These are phyloP conservation scores for Penaeus indicus DNA, from an alignment of 1,140 invertebrate species.

Conservation along the genomic window DNA sequence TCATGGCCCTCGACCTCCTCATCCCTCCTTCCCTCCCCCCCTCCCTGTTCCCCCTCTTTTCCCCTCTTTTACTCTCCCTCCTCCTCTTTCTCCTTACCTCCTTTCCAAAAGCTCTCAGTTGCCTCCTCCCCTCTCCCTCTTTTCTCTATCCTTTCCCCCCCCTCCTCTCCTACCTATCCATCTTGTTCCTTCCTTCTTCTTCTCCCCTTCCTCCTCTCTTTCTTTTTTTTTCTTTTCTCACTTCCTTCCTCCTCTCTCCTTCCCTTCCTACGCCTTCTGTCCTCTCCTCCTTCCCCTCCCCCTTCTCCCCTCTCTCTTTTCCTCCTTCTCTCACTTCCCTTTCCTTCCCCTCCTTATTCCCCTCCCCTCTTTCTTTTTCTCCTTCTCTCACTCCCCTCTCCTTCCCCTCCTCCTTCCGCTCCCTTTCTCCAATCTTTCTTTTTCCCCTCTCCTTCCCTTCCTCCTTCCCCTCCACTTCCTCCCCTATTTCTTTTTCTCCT, in stretches of 20 bases:
- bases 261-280: neutral
- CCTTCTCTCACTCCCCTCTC: slow-evolving; percentile 11
- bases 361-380: neutral
- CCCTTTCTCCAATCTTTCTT: slow-evolving; percentile 18
- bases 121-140: neutral
- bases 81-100: neutral
- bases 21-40: neutral
- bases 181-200: neutral
- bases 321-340: slow-evolving; percentile 4
- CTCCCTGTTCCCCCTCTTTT: neutral
- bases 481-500: neutral
- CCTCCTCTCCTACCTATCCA: neutral
- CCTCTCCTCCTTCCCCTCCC: neutral
- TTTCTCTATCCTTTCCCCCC: neutral
- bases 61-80: neutral
- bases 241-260: neutral
- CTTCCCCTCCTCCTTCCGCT: slow-evolving; percentile 14
- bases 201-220: no score
- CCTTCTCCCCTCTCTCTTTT: slow-evolving; percentile 12
- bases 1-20: neutral
- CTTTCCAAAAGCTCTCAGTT: no score
- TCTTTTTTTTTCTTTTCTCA: neutral
- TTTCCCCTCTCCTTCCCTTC: neutral
- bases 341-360: neutral
- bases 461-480: neutral